Base-by-base conservation (phyloP, 2,888 invertebrate genomes). In the Volucella zonaria region DNA sequence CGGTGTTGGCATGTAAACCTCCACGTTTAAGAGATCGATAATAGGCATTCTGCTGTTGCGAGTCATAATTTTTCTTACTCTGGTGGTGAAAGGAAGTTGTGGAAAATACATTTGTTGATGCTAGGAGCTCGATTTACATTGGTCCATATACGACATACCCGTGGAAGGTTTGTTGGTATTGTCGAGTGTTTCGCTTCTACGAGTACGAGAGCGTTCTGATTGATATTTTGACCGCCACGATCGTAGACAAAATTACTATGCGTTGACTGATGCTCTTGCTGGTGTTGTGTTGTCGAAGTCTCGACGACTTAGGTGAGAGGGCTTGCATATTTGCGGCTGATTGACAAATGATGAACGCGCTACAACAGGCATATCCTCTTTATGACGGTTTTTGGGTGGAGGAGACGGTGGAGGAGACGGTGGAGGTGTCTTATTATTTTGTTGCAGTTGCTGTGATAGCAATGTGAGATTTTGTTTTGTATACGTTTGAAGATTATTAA, bases 1-100 rank as follows among this genome's bases (percentile, higher is more conserved):
- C 94, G 73, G 93, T 92, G 82, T 93, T 92, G 88, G 92, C 93
- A 67, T 91, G 90, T 11, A 90, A 90, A 23, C 92, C 91, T 3
- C 89, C 89, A 47, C 93, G 92, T 87, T 93, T 93, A 40, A 93
- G 88, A 12, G 93, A 93, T 68, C 93, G 90, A 87, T 92, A 92
- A 77, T 91, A 91, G 10, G 91, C 86, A 66, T 87, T 87, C 54
- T 86, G 86, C 58, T 85, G 83, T 47, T 90, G 90, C 2, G 73
- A 59, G 45, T 86, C 86, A 38, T 67, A 87, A 70, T 66, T 59
- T 70, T 87, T 71, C 80, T 61, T 79, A 82, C 82, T 87, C 81
- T 89, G 89, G 87, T 80, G 87, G 70, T 62, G 87, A 47, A 70
- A 80, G 70, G 88, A 54, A 67, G 87, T 52, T 62, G 88, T 83